Evolutionary conservation across 1,140 invertebrate species (phyloP), one percentile per base, ranked within the genome.

Genomic region (Neodiprion fabricii): DNA sequence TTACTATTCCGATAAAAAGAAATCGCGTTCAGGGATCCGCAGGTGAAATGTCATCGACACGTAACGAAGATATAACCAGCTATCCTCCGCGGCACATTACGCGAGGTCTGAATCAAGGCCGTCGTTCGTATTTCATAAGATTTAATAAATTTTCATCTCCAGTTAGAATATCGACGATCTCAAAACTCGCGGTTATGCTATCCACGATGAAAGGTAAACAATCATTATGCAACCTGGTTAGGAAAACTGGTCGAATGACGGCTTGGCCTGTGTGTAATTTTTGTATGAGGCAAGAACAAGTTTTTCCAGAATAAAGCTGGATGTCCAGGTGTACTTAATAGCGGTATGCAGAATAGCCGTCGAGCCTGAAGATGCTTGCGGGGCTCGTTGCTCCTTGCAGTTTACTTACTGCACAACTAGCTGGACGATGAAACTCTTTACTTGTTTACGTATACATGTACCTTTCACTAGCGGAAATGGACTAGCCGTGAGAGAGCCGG

Each of bases 81-180:
- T 40, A 40, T 40, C 1, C 28, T 40, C 28, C 2, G 5, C 28
- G 28, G 28, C n/a, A 12, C 9, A 17, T 61, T 61, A 61, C 53
- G 53, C 53, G 53, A 61, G 53, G 53, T 61, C 53, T 61, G 53
- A 61, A 61, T 61, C 53, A 61, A 61, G 53, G 53, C 53, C 53
- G n/a, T 17, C n/a, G 53, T 61, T 11, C 1, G 3, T 4, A 61
- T n/a, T 61, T 40, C 28, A 40, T 40, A 40, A 40, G 28, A 40
- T 40, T 40, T 40, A 40, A 40, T 1, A 40, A 40, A 40, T 40
- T 40, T 40, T 40, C 28, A 40, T 5, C 28, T 40, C 28, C 28
- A 40, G 28, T 5, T 40, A 40, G 28, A 40, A 2, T 40, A 40
- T 40, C 28, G 28, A 40, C 53, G 53, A 61, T 61, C 11, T 61